These are phyloP conservation scores for Malurus splendens DNA, from an alignment of 2,797 vertebrate species.

Conservation along the genomic window DNA sequence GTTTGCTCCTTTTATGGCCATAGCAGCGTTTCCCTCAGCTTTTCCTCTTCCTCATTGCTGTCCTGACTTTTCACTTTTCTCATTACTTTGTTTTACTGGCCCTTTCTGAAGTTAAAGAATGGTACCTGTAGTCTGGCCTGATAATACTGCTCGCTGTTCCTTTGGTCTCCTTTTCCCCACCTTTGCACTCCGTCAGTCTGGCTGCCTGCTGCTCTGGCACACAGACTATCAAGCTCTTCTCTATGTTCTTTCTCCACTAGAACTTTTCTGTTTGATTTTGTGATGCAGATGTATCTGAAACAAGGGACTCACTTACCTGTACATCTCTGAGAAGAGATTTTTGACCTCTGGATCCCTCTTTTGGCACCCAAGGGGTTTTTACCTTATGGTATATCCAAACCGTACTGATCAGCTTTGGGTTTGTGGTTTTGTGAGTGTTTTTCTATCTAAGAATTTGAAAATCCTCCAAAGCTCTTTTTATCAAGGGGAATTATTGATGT, in stretches of 20 bases:
- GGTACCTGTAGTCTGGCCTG: too few species aligned
- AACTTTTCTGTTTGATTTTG: neutral
- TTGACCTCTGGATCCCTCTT: neutral
- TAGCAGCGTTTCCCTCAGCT: neutral
- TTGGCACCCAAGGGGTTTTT: neutral
- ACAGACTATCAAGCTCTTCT: neutral
- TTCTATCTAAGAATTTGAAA: neutral
- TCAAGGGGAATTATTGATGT: neutral
- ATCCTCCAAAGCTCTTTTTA: neutral
- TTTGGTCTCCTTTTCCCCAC: neutral
- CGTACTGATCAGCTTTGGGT: neutral
- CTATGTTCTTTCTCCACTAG: neutral
- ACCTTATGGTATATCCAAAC: rapidly evolving
- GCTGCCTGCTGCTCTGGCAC: neutral
- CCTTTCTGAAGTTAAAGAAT: neutral
- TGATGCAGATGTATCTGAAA: neutral
- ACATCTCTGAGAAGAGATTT: neutral
- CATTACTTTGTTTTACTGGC: neutral
- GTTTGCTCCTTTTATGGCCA: neutral
- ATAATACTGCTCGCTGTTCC: neutral
- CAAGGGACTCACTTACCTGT: neutral
- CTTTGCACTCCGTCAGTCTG: neutral
- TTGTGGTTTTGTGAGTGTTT: neutral
- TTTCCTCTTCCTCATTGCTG: neutral
- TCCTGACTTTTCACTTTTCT: neutral